A percentile compares a stretch with the other conserved stretches of the same genome.
phyloP scores from a whole-genome alignment of 2,797 vertebrate genomes.

The Clarias platycephalus region DNA sequence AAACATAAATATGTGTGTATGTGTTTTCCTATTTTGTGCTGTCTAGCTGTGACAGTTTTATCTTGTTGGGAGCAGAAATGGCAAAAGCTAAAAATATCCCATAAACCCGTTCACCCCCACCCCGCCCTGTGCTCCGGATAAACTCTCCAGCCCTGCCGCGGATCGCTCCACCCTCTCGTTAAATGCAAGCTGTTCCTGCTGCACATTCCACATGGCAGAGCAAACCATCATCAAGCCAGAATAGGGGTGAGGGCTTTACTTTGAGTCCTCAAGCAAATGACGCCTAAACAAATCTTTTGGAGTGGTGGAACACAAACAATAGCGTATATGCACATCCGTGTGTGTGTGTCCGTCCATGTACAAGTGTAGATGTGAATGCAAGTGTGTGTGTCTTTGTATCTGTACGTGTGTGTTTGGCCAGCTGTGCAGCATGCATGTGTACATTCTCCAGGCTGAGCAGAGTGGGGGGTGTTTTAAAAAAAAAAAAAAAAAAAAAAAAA shows the following conservation, averaged over 20 bases:
- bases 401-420: slow-evolving; percentile 15
- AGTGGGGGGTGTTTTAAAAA: not conserved
- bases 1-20: not conserved
- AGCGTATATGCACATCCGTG: not conserved
- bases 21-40: slow-evolving; percentile 26
- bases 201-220: slow-evolving; percentile 67
- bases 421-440: slow-evolving; percentile 19
- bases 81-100: slow-evolving; percentile 71
- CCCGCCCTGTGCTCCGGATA: slow-evolving; percentile 58
- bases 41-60: slow-evolving; percentile 40
- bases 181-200: slow-evolving; percentile 66
- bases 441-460: slow-evolving; percentile 27
- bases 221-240: slow-evolving; percentile 66
- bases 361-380: not conserved
- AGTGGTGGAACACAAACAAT: not conserved
- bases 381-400: not conserved
- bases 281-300: not conserved
- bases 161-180: slow-evolving; percentile 66
- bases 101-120: slow-evolving; percentile 66
- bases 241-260: slow-evolving; percentile 53
- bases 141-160: slow-evolving; percentile 39
- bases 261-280: slow-evolving; percentile 45
- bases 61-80: slow-evolving; percentile 58
- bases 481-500: not conserved
- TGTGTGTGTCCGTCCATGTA: not conserved